Evolutionary conservation across 2,797 vertebrate species (phyloP).

Genomic region (Syngnathus acus): DNA sequence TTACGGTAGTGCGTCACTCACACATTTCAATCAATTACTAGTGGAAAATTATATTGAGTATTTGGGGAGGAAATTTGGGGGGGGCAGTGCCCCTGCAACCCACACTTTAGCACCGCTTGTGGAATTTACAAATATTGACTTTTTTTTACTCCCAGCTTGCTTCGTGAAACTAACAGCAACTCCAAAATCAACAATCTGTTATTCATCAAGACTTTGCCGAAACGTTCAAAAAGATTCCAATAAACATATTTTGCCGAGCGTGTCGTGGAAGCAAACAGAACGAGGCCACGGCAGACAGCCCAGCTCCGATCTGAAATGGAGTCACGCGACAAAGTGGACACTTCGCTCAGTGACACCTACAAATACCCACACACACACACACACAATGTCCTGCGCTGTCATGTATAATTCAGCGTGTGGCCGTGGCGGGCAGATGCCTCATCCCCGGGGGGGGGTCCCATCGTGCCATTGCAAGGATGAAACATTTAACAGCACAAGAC

Average conservation of each 20-base stretch:
- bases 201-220: neutral
- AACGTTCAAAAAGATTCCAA: constrained; percentile 2
- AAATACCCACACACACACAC: constrained; percentile 32
- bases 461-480: constrained; percentile 64
- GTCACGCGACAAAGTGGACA: constrained; percentile 54
- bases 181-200: neutral
- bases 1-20: neutral
- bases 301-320: constrained; percentile 29
- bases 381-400: constrained; percentile 52
- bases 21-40: neutral
- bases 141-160: neutral
- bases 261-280: constrained; percentile 3
- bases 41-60: neutral
- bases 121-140: neutral
- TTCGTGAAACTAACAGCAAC: neutral
- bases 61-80: too few relatives aligned
- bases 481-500: constrained; percentile 76
- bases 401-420: constrained; percentile 73
- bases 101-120: too few relatives aligned
- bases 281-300: constrained; percentile 14
- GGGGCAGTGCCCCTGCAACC: too few relatives aligned
- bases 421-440: constrained; percentile 63
- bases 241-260: neutral
- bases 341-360: constrained; percentile 58
- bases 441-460: constrained; percentile 62